Percentiles rank a stretch among this genome's conserved stretches.
Conservation (phyloP, 2,113 vertebrate species). For the Rhynchomys soricoides region DNA sequence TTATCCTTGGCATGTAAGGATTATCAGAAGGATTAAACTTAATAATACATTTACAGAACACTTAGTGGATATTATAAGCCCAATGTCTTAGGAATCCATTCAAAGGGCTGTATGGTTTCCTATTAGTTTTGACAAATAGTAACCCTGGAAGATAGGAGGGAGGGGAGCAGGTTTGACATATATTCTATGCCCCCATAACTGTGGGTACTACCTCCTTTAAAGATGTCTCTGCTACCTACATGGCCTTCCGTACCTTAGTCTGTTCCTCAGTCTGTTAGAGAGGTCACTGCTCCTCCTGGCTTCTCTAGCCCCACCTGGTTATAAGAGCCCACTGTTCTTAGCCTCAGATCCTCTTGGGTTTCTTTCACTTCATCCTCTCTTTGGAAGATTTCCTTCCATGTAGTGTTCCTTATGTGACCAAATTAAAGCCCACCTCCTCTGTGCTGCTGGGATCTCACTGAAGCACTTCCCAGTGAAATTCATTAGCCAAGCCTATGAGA, state of each 20-base stretch:
- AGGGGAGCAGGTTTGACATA: neutral
- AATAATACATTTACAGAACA: neutral
- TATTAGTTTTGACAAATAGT: neutral
- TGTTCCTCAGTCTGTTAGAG: neutral
- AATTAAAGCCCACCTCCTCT: neutral
- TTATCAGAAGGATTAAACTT: neutral
- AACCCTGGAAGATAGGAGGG: neutral
- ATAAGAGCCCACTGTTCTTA: neutral
- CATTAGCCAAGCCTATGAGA: neutral
- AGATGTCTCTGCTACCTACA: neutral
- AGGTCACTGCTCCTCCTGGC: too few species aligned
- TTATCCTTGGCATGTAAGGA: neutral
- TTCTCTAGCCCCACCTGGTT: neutral
- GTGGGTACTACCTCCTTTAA: neutral
- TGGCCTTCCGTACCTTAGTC: neutral
- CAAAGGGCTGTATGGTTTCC: neutral
- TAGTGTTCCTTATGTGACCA: neutral
- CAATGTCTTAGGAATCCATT: neutral
- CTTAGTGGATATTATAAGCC: neutral
- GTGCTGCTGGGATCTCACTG: slow-evolving; percentile 1
- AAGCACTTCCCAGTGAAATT: slow-evolving; percentile 1
- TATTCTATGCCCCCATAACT: neutral
- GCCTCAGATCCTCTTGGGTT: neutral
- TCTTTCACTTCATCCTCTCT: neutral
- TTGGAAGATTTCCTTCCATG: neutral